Conservation (phyloP, 2,797 vertebrate species). For the Ctenochaetus hawaiiensis region DNA sequence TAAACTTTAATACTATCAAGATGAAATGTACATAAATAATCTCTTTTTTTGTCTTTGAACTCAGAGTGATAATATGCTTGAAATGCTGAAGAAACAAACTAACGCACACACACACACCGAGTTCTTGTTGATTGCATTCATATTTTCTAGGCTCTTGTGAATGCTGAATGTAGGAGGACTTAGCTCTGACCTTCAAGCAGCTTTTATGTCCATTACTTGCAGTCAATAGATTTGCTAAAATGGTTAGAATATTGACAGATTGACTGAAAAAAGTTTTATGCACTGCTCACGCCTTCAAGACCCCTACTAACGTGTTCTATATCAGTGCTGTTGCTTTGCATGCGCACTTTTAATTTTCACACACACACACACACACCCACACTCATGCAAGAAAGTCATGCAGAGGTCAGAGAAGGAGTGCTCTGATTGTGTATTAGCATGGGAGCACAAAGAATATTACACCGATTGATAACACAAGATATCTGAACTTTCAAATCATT, state of each 20-base stretch:
- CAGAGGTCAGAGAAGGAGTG: conserved; percentile 50
- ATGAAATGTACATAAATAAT: conserved; percentile 14
- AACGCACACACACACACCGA: conserved; percentile 8
- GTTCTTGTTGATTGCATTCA: conserved; percentile 58
- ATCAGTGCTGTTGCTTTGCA: conserved; percentile 8
- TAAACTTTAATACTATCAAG: not conserved
- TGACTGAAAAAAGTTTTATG: not conserved
- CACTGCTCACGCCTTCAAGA: conserved; percentile 12
- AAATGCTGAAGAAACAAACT: conserved; percentile 1
- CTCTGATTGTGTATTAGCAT: conserved; percentile 54
- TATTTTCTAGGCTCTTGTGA: conserved; percentile 49
- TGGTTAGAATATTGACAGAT: conserved; percentile 45
- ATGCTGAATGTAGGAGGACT: conserved; percentile 53
- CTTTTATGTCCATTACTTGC: conserved; percentile 56
- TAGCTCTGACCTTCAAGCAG: conserved; percentile 58
- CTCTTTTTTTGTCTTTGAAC: conserved; percentile 5
- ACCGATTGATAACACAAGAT: conserved; percentile 66
- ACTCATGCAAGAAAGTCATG: conserved; percentile 23
- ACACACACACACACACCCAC: not conserved
- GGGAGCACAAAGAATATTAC: conserved; percentile 58
- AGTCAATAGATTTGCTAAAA: conserved; percentile 40
- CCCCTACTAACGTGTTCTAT: not conserved
- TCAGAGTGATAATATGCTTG: not conserved
- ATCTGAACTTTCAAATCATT: conserved; percentile 61
- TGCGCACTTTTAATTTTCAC: conserved; percentile 30